These are phyloP conservation scores for Stenodera caucasica DNA, from an alignment of 2,888 invertebrate species.

Conservation along the genomic window DNA sequence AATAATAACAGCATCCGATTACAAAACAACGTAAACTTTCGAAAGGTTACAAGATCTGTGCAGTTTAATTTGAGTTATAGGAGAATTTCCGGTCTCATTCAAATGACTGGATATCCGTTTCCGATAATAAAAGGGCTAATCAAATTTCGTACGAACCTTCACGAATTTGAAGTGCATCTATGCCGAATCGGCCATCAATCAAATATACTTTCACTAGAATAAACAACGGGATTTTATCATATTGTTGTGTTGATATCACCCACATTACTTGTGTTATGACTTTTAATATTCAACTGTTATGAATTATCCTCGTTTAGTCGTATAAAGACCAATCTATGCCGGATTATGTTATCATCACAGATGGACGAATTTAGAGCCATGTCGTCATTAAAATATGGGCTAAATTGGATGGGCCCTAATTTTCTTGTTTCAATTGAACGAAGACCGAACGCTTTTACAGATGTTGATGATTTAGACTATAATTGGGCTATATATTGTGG, in stretches of 20 bases:
- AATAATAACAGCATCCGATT: neutral
- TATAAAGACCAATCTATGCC: neutral
- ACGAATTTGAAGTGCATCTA: neutral
- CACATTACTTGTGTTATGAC: slow-evolving; percentile 3
- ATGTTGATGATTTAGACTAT: too few species aligned
- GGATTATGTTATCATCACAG: slow-evolving; percentile 3
- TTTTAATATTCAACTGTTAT: neutral
- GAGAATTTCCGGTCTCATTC: too few species aligned
- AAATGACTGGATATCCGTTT: too few species aligned
- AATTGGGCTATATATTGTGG: too few species aligned
- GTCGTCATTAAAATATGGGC: neutral
- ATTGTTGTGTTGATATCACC: neutral
- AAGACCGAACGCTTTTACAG: too few species aligned
- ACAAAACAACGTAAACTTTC: too few species aligned
- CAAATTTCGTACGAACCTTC: neutral
- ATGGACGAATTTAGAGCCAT: neutral
- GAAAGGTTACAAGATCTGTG: neutral
- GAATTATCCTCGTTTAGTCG: neutral
- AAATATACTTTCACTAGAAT: neutral
- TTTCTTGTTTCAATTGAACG: too few species aligned
- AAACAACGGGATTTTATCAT: neutral
- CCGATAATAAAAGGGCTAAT: too few species aligned
- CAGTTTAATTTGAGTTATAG: too few species aligned
- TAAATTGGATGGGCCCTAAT: too few species aligned
- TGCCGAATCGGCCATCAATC: neutral